Percentiles rank a stretch among this genome's conserved stretches.
These are phyloP conservation scores for Cactoblastis cactorum DNA, from an alignment of 2,888 invertebrate genomes.

Conservation along the genomic window DNA sequence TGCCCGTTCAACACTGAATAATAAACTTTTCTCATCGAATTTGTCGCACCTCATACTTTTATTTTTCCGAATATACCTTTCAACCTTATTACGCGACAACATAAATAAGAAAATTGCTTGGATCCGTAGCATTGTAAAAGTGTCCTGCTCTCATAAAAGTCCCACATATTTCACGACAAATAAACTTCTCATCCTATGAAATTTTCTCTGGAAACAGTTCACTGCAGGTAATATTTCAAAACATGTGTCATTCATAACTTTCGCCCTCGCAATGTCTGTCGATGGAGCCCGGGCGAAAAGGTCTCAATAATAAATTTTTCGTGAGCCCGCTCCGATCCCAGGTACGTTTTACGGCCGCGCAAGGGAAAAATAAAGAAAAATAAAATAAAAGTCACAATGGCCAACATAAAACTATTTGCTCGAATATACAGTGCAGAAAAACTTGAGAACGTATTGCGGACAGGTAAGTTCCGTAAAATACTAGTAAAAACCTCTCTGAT, in stretches of 20 bases:
- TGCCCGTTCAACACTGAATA: conserved; percentile 41
- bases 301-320: conserved; percentile 79
- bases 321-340: conserved; percentile 74
- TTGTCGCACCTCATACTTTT: conserved; percentile 70
- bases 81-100: conserved; percentile 63
- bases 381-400: conserved; percentile 79
- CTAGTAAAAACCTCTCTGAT: conserved; percentile 27
- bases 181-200: conserved; percentile 77
- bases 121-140: conserved; percentile 73
- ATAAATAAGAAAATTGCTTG: conserved; percentile 66
- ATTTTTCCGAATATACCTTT: conserved; percentile 52
- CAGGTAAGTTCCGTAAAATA: conserved; percentile 35
- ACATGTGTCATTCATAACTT: conserved; percentile 80
- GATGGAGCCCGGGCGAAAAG: conserved; percentile 75
- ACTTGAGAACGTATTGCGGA: conserved; percentile 48
- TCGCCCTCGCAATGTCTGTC: conserved; percentile 78
- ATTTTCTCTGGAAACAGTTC: conserved; percentile 69
- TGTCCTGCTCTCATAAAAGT: conserved; percentile 69
- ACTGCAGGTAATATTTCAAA: conserved; percentile 79
- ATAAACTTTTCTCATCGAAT: conserved; percentile 69
- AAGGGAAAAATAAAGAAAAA: conserved; percentile 79
- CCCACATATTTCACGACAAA: conserved; percentile 78
- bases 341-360: conserved; percentile 78
- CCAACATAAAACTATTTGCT: conserved; percentile 75
- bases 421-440: conserved; percentile 57